Evolutionary conservation across 30 jellyfish, hydroid and myxozoan genomes (phyloP), one percentile per base, ranked within the genome.

Genomic region (Cassiopea andromeda): DNA sequence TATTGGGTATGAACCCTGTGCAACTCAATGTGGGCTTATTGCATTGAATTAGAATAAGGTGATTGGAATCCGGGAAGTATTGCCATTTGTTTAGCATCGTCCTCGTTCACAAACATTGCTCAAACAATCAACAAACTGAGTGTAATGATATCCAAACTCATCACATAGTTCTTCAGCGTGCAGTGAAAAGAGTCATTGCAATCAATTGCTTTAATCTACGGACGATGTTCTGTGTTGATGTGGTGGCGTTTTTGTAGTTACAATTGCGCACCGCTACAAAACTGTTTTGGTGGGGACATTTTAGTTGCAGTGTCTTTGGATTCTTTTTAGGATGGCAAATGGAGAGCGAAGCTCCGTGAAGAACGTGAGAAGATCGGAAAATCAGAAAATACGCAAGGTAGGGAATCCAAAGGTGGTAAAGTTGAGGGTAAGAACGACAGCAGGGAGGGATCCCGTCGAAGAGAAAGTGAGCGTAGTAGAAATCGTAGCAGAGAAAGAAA

Each of bases 301-400:
- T 15, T 75, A 45, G 83, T 64, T 64, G 73, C 73, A 70, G 38
- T 19, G 79, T 70, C n/a, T 43, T 70, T 70, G 87, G 87, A 48
- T 48, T 85, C 54, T 78, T 68, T 66, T 19, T 46, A 78, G 84
- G 83, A 83, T 27, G 87, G 87, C 6, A 75, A 75, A 48, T 77
- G 86, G 87, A 85, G 97, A 81, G 75, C 69, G 54, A 91, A 80
- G 50, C 93, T 44, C 81, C 93, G 97, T 73, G 87, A 43, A 89
- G 87, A 69, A 71, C 70, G 78, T 47, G 83, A 60, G 81, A 80
- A 89, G 81, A 74, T 44, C 74, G 93, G 49, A 69, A 85, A 73
- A 75, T 45, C 79, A 60, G 81, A 69, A 46, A 50, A 46, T 16
- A 60, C 48, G 12, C 75, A 60, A 77, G 86, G 86, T 77, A 77